Base-by-base conservation (phyloP, 2,113 vertebrate species). In the Nothocercus julius region DNA sequence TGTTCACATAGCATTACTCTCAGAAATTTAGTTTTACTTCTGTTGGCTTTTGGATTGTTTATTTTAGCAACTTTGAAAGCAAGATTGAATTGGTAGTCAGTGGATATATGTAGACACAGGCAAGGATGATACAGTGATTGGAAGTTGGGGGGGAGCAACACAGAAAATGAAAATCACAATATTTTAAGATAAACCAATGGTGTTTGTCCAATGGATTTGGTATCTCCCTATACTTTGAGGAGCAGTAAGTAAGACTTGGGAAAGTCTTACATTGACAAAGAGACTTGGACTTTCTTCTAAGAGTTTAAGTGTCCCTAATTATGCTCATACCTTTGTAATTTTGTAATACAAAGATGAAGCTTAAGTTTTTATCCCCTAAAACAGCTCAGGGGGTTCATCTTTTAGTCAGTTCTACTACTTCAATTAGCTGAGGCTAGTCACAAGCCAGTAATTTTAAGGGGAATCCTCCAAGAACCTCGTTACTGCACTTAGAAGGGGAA, bases 91-190 rank as follows among this genome's bases (percentile, higher is more conserved):
- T 13, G 19, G 44, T 82, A 20, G 45, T 91, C 45, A 11, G 11
- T 77, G 32, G 19, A 40, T 82, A 17, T 63, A 5, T 54, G 73
- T 67, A 72, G 13, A 72, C 84, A 30, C 30, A 64, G 53, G 19
- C 34, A 72, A 32, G 28, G 38, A 32, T 92, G 45, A 13, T n/a
- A 1, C 70, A 49, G 7, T 54, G 36, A 24, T 47, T 34, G 32
- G 32, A 70, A 53, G 40, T 7, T 66, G 25, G 3, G 38, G 38
- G 13, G 9, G 15, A 72, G 17, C 36, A 87, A n/a, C 28, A 6
- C 49, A 5, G 45, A 72, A 79, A 30, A n/a, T 1, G 1, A 53
- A 68, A 75, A 64, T 28, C 0, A 2, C 4, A 10, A 5, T n/a
- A 8, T 38, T 61, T 66, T 84, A 45, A 66, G 49, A 34, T 64